Percentiles rank a stretch among this genome's conserved stretches.
Conservation (phyloP, 2,113 vertebrate species). For the Upupa epops region DNA sequence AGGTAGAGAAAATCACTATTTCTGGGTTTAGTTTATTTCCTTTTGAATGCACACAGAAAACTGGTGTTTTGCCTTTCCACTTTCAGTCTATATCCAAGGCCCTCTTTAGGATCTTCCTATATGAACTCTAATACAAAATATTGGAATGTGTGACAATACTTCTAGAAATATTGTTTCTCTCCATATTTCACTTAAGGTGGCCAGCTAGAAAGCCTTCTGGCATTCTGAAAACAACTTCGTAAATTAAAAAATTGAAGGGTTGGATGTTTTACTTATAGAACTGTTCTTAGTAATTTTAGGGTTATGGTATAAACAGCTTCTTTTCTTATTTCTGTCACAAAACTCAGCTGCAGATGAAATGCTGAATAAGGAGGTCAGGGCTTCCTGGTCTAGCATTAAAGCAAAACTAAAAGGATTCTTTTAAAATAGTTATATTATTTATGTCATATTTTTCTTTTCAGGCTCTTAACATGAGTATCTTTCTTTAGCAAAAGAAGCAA, state of each 20-base stretch:
- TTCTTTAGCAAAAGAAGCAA: neutral
- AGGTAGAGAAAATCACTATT: constrained; percentile 1
- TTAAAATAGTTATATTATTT: neutral
- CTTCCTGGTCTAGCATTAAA: neutral
- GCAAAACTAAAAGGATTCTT: neutral
- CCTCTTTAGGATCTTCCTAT: neutral
- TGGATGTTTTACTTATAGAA: neutral
- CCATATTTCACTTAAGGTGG: neutral
- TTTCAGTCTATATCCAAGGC: neutral
- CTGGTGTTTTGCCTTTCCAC: neutral
- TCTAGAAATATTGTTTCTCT: neutral
- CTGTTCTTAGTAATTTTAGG: neutral
- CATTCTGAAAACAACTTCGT: neutral
- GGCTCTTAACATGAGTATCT: neutral
- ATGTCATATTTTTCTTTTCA: neutral
- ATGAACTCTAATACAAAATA: neutral
- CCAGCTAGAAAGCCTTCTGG: neutral
- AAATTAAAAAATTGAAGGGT: neutral
- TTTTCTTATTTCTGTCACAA: constrained; percentile 7
- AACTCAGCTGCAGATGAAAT: neutral
- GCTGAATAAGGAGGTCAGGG: neutral
- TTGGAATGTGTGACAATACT: neutral
- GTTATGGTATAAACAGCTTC: neutral
- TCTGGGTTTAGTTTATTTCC: neutral
- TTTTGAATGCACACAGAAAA: neutral